Base-by-base conservation (phyloP, 2,113 vertebrate species). In the Junco hyemalis region DNA sequence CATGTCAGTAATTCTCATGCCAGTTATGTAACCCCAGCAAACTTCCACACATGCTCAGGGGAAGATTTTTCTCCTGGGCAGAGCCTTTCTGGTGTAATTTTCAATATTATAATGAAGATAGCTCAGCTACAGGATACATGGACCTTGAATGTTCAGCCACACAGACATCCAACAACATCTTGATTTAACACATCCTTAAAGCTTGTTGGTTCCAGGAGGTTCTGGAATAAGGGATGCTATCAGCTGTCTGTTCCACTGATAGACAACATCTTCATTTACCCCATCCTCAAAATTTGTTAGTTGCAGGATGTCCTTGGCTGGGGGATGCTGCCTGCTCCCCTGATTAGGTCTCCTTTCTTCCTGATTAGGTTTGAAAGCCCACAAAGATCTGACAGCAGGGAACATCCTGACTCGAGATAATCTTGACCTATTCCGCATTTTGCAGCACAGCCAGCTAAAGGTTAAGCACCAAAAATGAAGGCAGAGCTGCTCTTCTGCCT, bases 401-500 rank as follows among this genome's bases (percentile, higher is more conserved):
- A 82, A 76, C 71, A 56, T 47, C 70, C 56, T 77, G 71, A 6
- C 71, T 56, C 31, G 2, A 42, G 64, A 47, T 69, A 36, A 63
- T 69, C 71, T 56, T 19, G 71, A 48, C 63, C 64, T 48, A 20
- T 83, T 35, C 54, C 71, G 18, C n/a, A 12, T 40, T 47, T 31
- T 35, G 61, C 61, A 31, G 93, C 20, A 26, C 53, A 69, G 92
- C 18, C 63, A 91, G 71, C 22, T 80, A 68, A 63, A 84, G 73
- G 92, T 86, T 91, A 81, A 96, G 45, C n/a, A 48, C 54, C 28
- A 14, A 35, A 65, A 65, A 33, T 3, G 36, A 61, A 92, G 91
- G 72, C 89, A 91, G 93, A 88, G 64, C 72, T 71, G 73, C 64
- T 74, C 14, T 48, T 80, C 93, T 92, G 79, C 92, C 82, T 88